Percentiles rank a stretch among this genome's conserved stretches.
Evolutionary conservation across 53 echinoderm and acorn worm genomes (phyloP).

Genomic region (Patiria pectinifera): DNA sequence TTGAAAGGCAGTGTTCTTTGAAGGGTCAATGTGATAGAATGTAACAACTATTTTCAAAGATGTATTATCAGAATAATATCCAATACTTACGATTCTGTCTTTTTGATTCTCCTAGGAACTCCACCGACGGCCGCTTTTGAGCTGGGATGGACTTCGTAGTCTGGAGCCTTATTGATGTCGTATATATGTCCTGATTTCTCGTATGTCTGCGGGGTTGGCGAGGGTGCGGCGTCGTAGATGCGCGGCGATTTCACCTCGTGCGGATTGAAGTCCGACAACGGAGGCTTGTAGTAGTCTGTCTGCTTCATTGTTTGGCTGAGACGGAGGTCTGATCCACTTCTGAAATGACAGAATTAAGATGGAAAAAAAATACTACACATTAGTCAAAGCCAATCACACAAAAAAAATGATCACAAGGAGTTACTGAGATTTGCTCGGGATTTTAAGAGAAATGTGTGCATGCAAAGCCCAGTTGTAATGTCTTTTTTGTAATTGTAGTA

Average conservation of each 20-base stretch:
- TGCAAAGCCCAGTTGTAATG: too few species aligned
- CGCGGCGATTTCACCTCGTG: constrained; percentile 9
- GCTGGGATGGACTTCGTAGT: constrained; percentile 27
- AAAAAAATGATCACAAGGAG: too few species aligned
- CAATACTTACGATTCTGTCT: constrained; percentile 44
- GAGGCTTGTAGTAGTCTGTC: constrained; percentile 45
- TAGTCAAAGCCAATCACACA: too few species aligned
- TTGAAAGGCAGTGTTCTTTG: too few species aligned
- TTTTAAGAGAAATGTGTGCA: too few species aligned
- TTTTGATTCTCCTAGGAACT: constrained; percentile 35
- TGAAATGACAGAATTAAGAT: not conserved
- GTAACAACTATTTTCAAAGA: too few species aligned
- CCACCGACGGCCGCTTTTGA: not conserved
- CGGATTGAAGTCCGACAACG: constrained; percentile 1
- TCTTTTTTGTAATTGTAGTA: too few species aligned
- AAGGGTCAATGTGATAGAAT: too few species aligned
- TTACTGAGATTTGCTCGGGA: too few species aligned
- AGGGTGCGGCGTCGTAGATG: constrained; percentile 43
- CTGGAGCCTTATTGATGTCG: constrained; percentile 39
- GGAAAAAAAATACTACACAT: too few species aligned
- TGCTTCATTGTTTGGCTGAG: constrained; percentile 56
- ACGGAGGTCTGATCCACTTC: constrained; percentile 49
- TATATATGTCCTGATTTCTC: constrained; percentile 13
- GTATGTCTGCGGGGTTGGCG: constrained; percentile 6
- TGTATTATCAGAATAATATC: not conserved